Base-by-base conservation (phyloP, 2,113 vertebrate species). In the Gambusia affinis region DNA sequence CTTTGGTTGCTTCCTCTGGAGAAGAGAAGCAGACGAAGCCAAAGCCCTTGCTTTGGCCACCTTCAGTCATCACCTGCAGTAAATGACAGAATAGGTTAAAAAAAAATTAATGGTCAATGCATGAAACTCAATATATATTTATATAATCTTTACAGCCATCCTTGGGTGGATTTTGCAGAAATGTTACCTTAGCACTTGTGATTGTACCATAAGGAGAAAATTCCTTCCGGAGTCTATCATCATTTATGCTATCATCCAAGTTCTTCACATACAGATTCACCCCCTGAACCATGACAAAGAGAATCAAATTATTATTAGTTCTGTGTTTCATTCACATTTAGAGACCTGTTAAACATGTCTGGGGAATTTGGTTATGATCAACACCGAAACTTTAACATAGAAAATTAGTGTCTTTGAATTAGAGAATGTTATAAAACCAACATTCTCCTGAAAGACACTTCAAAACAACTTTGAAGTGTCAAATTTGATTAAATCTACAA, bases 21-120 rank as follows among this genome's bases (percentile, higher is more conserved):
- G 97, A 98, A 37, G 97, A 98, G 93, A 99, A 99, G 90, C 98
- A 99, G 82, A 99, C 98, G 84, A 99, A 99, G 37, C 97, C 97
- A 89, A 99, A 99, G 66, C 98, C 98, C 88, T 97, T 98, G 94
- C 97, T 99, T 91, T 96, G 97, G 81, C 94, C 93, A 71, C 94
- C 95, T 27, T 99, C 97, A 8, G 95, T 98, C 98, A 99, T 99
- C 90, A 99, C 97, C 98, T 99, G 35, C 24, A 66, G 28, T 22
- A 66, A 31, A 30, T 12, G 57, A 75, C 47, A 30, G 8, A 15
- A 22, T 24, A n/a, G 12, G 12, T 31, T 71, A 60, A 76, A 29
- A 71, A 42, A 66, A 3, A 5, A 12, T 24, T 14, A 3, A 72
- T 1, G 8, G 11, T n/a, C 15, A 22, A 63, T 0, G 51, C 35